phyloP scores from a whole-genome alignment of 2,888 invertebrate genomes.

The Hirtodrosophila histrioides region DNA sequence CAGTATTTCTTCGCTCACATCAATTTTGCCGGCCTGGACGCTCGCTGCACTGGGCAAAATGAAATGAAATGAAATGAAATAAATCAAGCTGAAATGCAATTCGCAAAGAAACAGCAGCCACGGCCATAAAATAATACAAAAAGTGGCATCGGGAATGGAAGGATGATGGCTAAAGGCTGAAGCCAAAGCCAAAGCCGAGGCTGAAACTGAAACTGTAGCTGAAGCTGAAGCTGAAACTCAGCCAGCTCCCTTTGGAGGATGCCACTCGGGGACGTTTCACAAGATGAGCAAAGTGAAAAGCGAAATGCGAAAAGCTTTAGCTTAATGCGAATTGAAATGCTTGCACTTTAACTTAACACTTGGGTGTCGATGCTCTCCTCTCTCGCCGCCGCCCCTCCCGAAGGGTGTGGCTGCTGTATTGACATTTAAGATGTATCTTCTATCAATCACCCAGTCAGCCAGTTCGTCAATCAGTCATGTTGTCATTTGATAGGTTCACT shows the following conservation, averaged over 20 bases:
- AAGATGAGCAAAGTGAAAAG: conserved; percentile 52
- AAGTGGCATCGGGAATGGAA: background rate
- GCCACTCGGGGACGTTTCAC: conserved; percentile 38
- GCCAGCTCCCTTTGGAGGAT: conserved; percentile 12
- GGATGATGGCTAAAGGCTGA: background rate
- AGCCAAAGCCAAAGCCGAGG: background rate
- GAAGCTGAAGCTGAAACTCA: background rate
- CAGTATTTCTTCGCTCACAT: conserved; percentile 72
- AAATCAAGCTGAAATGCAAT: conserved; percentile 79
- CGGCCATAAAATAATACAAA: conserved; percentile 72
- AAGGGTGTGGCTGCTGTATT: conserved; percentile 14
- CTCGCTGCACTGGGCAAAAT: conserved; percentile 58
- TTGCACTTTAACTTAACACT: conserved; percentile 56
- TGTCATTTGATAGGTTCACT: too few species aligned
- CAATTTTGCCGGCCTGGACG: conserved; percentile 54
- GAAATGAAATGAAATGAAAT: conserved; percentile 77
- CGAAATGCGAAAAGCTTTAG: conserved; percentile 47
- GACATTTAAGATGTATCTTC: conserved; percentile 47
- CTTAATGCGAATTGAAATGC: conserved; percentile 70
- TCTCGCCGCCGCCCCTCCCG: background rate
- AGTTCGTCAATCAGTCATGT: conserved; percentile 29
- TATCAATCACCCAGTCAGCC: conserved; percentile 42
- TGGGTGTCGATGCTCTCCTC: conserved; percentile 29
- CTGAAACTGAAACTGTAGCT: too few species aligned
- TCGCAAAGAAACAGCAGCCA: conserved; percentile 72